Percentiles rank a stretch among this genome's conserved stretches.
These are phyloP conservation scores for Apocrypta bakeri DNA, from an alignment of 1,140 invertebrate genomes.

Conservation along the genomic window DNA sequence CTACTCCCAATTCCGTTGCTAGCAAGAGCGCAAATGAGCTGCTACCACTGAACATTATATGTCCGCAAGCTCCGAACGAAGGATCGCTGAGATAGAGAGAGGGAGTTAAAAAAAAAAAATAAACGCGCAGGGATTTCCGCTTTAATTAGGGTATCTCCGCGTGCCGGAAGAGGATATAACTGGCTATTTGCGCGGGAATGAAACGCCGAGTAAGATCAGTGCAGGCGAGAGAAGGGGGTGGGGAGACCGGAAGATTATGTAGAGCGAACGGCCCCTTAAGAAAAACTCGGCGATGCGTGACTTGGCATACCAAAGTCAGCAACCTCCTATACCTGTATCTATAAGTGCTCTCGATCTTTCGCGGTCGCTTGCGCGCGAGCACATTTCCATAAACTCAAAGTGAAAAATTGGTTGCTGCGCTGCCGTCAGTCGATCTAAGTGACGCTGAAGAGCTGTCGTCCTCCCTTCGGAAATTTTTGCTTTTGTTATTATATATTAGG, in stretches of 20 bases:
- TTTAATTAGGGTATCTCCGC: conserved; percentile 26
- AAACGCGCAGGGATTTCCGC: background rate
- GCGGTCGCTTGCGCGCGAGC: too few species aligned
- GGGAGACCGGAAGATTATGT: background rate
- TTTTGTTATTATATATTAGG: background rate
- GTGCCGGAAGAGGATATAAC: conserved; percentile 4
- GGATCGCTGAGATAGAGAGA: background rate
- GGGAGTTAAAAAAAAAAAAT: background rate
- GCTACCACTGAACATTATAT: background rate
- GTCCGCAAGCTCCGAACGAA: background rate
- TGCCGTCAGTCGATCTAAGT: background rate
- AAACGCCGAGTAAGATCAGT: background rate
- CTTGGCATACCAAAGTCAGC: conserved; percentile 6
- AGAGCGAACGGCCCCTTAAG: background rate
- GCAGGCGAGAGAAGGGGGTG: background rate
- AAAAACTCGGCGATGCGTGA: conserved; percentile 31
- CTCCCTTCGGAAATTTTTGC: too few species aligned
- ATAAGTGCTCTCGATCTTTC: conserved; percentile 2
- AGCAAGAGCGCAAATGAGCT: background rate
- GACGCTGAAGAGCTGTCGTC: background rate
- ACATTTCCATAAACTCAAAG: background rate
- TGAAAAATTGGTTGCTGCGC: conserved; percentile 3
- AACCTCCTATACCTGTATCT: background rate
- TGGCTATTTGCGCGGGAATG: conserved; percentile 15
- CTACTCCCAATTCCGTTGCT: background rate